Conservation (phyloP, 2,113 vertebrate species). For the Zapornia atra region DNA sequence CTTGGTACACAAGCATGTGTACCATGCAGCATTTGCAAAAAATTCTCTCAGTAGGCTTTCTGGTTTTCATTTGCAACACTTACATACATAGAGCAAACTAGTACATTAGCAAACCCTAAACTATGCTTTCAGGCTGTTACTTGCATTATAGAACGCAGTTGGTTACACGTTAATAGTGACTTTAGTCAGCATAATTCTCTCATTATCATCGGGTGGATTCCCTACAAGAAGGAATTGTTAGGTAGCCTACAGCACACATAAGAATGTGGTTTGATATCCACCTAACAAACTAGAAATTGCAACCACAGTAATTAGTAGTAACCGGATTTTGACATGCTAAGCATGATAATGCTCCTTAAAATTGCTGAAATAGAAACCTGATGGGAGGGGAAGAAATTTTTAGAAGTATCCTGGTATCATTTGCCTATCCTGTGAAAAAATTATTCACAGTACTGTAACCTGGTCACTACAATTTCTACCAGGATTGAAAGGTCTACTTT, state of each 20-base stretch:
- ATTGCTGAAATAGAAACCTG: not conserved
- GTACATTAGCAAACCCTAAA: not conserved
- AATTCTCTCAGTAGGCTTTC: not conserved
- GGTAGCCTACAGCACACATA: not conserved
- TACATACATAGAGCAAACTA: not conserved
- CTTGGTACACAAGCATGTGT: not conserved
- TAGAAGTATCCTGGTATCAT: not conserved
- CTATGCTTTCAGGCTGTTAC: not conserved
- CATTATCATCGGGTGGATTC: not conserved
- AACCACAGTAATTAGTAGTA: constrained; percentile 19
- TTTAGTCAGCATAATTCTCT: not conserved
- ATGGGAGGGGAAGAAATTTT: not conserved
- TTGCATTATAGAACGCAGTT: not conserved
- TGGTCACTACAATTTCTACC: not conserved
- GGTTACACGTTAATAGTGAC: not conserved
- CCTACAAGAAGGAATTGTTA: not conserved
- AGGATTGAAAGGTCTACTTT: not conserved
- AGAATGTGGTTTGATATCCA: constrained; percentile 5
- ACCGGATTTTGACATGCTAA: constrained; percentile 31
- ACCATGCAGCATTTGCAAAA: not conserved
- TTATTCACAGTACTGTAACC: not conserved
- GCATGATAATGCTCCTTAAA: not conserved
- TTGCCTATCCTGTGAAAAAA: not conserved
- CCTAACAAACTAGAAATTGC: constrained; percentile 13
- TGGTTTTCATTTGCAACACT: not conserved